Percentiles rank a stretch among this genome's conserved stretches.
Conservation (phyloP, 2,113 vertebrate species). For the Rhineura floridana region DNA sequence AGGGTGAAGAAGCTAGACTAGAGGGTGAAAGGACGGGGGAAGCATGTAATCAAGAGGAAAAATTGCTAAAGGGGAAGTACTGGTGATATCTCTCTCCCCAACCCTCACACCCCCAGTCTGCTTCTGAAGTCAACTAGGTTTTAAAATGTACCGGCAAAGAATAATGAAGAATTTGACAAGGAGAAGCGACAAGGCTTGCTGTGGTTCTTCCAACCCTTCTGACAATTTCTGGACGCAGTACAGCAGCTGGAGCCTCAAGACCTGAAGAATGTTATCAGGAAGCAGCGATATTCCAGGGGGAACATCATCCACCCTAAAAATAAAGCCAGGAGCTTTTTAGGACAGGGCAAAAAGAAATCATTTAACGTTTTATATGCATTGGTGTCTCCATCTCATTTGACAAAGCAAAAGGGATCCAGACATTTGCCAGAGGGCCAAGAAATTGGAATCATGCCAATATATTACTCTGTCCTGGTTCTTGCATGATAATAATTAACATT, state of each 20-base stretch:
- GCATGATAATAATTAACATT: not conserved
- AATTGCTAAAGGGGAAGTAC: not conserved
- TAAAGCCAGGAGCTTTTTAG: not conserved
- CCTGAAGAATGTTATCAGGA: slow-evolving; percentile 97
- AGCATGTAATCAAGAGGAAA: too few relatives aligned
- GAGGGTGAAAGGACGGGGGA: not conserved
- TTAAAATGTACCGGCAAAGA: slow-evolving; percentile 88
- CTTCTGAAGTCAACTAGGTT: not conserved
- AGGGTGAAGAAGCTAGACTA: not conserved
- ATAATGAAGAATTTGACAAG: slow-evolving; percentile 97
- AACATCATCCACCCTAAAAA: slow-evolving; percentile 87
- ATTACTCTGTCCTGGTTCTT: not conserved
- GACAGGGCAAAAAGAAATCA: not conserved
- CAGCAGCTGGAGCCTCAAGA: slow-evolving; percentile 91
- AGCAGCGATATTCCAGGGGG: slow-evolving; percentile 94
- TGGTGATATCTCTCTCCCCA: too few relatives aligned
- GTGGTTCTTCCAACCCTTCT: slow-evolving; percentile 92
- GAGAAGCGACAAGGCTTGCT: slow-evolving; percentile 89
- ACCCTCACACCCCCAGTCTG: too few relatives aligned
- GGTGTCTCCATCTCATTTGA: not conserved
- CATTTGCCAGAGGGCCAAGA: not conserved
- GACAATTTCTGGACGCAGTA: slow-evolving; percentile 96
- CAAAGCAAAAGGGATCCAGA: not conserved
- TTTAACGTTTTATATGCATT: not conserved
- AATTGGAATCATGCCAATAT: not conserved